phyloP scores from a whole-genome alignment of 2,113 vertebrate genomes.

The Prunella himalayana region DNA sequence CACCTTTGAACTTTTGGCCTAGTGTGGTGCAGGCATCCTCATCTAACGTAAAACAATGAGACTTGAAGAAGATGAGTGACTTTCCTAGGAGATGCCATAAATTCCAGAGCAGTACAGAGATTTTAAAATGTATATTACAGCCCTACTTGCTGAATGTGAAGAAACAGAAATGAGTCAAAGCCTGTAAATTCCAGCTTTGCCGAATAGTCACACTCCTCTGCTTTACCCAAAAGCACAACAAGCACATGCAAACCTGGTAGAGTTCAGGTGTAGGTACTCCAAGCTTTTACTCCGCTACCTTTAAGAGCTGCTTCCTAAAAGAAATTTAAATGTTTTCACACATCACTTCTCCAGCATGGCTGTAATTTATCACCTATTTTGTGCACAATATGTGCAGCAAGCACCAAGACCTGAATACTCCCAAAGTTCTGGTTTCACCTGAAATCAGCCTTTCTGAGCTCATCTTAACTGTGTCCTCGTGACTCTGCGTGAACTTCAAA shows the following conservation, averaged over 20 bases:
- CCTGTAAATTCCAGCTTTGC: neutral
- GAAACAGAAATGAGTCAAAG: neutral
- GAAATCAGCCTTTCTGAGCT: neutral
- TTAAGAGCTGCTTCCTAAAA: neutral
- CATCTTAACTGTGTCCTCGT: neutral
- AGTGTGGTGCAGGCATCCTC: neutral
- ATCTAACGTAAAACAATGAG: neutral
- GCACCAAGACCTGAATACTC: neutral
- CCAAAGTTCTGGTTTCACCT: neutral
- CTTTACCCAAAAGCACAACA: neutral
- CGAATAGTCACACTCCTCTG: neutral
- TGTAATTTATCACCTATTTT: neutral
- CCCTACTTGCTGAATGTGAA: neutral
- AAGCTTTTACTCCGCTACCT: neutral
- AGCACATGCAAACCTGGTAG: neutral
- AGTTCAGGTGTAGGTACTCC: neutral
- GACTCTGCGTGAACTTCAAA: conserved; percentile 35
- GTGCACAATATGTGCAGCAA: neutral
- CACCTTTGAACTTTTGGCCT: neutral
- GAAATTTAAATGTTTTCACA: neutral
- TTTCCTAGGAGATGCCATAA: neutral
- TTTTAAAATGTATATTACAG: neutral
- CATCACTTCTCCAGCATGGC: neutral
- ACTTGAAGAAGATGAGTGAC: neutral
- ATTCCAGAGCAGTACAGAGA: neutral